A percentile compares a stretch with the other conserved stretches of the same genome.
Conservation (phyloP, 2,113 vertebrate genomes). For the Silurus meridionalis region DNA sequence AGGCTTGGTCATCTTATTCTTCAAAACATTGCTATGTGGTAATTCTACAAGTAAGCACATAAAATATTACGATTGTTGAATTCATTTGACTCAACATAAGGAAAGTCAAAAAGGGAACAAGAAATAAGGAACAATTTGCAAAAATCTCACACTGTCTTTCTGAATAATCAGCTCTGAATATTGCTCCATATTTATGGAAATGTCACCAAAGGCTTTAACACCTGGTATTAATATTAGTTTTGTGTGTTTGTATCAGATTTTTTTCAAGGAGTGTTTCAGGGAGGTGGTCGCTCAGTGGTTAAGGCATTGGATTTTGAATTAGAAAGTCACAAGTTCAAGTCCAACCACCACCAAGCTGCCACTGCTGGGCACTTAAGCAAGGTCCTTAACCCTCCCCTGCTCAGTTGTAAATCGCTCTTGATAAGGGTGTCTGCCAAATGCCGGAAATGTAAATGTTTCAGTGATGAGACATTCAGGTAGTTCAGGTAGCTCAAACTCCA, state of each 20-base stretch:
- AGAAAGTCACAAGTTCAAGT: too few species aligned
- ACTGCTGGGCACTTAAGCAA: too few species aligned
- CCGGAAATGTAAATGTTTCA: neutral
- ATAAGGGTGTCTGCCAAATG: too few species aligned
- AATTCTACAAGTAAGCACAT: neutral
- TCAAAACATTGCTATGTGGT: neutral
- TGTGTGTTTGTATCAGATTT: neutral
- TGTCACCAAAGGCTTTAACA: neutral
- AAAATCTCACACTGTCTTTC: neutral
- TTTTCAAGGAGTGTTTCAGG: neutral
- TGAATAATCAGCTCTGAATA: neutral
- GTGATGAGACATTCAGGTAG: neutral
- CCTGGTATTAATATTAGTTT: neutral
- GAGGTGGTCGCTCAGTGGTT: too few species aligned
- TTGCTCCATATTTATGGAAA: neutral
- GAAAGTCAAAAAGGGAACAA: neutral
- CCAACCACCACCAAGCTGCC: too few species aligned
- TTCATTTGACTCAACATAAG: neutral
- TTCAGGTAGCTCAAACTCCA: neutral
- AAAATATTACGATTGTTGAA: neutral
- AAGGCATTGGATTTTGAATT: too few species aligned
- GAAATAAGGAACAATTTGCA: neutral
- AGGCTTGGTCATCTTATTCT: neutral
- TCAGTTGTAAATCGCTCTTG: too few species aligned
- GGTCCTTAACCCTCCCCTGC: too few species aligned